Percentiles rank a stretch among this genome's conserved stretches.
Conservation (phyloP, 2,113 vertebrate genomes). For the Asarcornis scutulata region DNA sequence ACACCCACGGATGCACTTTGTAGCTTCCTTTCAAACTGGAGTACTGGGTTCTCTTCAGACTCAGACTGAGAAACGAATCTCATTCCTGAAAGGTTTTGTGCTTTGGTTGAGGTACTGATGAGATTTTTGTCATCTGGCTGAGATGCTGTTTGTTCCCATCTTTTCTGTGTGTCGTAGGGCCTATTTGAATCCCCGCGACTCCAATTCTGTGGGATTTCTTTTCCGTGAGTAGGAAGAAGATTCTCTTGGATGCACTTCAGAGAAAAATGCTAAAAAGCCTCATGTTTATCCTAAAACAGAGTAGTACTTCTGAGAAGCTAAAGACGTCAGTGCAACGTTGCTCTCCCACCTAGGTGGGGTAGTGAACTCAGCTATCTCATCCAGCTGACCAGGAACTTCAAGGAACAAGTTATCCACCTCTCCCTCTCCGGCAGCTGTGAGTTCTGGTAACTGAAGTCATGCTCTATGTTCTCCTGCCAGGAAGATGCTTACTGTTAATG, state of each 20-base stretch:
- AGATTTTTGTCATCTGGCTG: not conserved
- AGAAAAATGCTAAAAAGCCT: not conserved
- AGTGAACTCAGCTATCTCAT: not conserved
- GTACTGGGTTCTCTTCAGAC: not conserved
- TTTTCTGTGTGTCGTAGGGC: not conserved
- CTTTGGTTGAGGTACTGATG: not conserved
- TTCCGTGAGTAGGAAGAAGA: not conserved
- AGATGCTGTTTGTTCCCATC: not conserved
- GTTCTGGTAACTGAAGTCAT: not conserved
- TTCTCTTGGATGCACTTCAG: not conserved
- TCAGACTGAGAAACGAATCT: not conserved
- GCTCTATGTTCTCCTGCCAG: not conserved
- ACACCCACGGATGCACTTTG: not conserved
- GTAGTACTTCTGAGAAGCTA: not conserved
- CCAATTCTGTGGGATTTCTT: not conserved
- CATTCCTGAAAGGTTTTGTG: not conserved
- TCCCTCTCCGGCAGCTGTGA: not conserved
- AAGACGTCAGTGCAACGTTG: not conserved
- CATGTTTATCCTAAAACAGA: not conserved
- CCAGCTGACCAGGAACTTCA: not conserved
- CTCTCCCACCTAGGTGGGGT: not conserved
- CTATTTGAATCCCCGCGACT: not conserved
- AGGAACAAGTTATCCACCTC: not conserved
- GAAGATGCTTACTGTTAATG: not conserved
- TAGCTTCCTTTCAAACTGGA: not conserved